Evolutionary conservation across 2,888 invertebrate species (phyloP).

Genomic region (Melinaea marsaeus): DNA sequence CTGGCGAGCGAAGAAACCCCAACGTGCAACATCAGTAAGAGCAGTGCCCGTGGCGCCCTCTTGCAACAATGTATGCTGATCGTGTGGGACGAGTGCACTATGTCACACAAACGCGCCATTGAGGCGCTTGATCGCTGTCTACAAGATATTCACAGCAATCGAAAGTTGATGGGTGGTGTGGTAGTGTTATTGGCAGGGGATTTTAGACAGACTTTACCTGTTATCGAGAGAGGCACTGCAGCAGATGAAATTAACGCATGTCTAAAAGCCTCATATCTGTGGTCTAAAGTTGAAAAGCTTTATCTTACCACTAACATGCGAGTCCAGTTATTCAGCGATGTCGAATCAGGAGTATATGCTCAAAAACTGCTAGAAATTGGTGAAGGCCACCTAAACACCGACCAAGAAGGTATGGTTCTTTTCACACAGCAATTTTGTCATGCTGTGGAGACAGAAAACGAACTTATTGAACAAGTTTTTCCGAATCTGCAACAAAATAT

Average conservation of each 20-base stretch:
- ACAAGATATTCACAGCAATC: constrained; percentile 27
- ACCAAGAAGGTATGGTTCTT: constrained; percentile 33
- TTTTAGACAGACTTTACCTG: constrained; percentile 34
- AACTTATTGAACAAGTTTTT: constrained; percentile 34
- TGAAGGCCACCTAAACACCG: constrained; percentile 33
- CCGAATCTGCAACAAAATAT: constrained; percentile 34
- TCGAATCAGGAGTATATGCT: constrained; percentile 33
- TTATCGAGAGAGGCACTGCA: constrained; percentile 34
- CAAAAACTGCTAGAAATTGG: constrained; percentile 32
- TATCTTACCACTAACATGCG: constrained; percentile 36
- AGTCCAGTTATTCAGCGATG: constrained; percentile 34
- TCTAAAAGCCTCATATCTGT: constrained; percentile 34
- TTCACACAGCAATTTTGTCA: constrained; percentile 33
- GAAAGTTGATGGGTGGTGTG: constrained; percentile 30
- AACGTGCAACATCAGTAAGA: constrained; percentile 33
- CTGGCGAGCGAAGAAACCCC: constrained; percentile 31
- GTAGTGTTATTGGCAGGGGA: constrained; percentile 30
- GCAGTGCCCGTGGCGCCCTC: constrained; percentile 27
- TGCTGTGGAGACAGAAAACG: constrained; percentile 24
- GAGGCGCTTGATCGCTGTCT: constrained; percentile 27
- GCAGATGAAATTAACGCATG: constrained; percentile 38
- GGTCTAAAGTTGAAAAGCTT: constrained; percentile 32
- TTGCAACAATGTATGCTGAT: constrained; percentile 32
- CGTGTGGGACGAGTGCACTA: constrained; percentile 37
- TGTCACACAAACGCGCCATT: constrained; percentile 29